phyloP scores from a whole-genome alignment of 2,888 invertebrate genomes.

The Clistopyga incitator region DNA sequence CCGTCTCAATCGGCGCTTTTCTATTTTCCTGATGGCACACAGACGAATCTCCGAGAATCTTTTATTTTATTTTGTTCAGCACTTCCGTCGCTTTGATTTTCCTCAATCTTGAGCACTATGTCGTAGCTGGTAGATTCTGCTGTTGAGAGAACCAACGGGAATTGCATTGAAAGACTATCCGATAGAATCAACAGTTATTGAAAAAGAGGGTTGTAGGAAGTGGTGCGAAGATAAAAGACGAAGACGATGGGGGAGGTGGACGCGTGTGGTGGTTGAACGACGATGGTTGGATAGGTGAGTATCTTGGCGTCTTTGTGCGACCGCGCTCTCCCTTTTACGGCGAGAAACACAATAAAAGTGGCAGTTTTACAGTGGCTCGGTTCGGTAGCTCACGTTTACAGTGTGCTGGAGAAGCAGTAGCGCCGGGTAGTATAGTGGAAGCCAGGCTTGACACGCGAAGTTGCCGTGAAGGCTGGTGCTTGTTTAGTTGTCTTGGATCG shows the following conservation, averaged over 20 bases:
- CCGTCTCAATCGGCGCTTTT: neutral
- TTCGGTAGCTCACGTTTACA: conserved; percentile 68
- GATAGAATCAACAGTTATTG: conserved; percentile 64
- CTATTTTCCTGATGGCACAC: neutral
- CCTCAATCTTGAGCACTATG: neutral
- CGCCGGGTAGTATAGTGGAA: conserved; percentile 52
- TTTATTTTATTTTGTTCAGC: too few species aligned
- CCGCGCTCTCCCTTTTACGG: conserved; percentile 55
- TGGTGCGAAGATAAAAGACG: conserved; percentile 19
- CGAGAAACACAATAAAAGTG: conserved; percentile 72
- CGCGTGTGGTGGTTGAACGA: conserved; percentile 31
- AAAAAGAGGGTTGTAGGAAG: conserved; percentile 31
- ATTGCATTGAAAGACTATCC: conserved; percentile 13
- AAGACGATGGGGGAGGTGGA: conserved; percentile 6
- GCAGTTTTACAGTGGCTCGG: conserved; percentile 71
- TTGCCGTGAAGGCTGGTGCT: conserved; percentile 71
- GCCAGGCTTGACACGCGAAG: conserved; percentile 62
- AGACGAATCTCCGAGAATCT: neutral
- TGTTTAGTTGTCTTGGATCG: conserved; percentile 72
- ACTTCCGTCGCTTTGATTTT: conserved; percentile 18
- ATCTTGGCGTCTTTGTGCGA: conserved; percentile 59
- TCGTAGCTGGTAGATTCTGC: neutral
- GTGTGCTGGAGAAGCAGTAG: conserved; percentile 45
- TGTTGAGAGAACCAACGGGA: neutral
- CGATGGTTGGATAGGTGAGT: conserved; percentile 47